These are phyloP conservation scores for Gouania willdenowi DNA, from an alignment of 2,797 vertebrate genomes.

Conservation along the genomic window DNA sequence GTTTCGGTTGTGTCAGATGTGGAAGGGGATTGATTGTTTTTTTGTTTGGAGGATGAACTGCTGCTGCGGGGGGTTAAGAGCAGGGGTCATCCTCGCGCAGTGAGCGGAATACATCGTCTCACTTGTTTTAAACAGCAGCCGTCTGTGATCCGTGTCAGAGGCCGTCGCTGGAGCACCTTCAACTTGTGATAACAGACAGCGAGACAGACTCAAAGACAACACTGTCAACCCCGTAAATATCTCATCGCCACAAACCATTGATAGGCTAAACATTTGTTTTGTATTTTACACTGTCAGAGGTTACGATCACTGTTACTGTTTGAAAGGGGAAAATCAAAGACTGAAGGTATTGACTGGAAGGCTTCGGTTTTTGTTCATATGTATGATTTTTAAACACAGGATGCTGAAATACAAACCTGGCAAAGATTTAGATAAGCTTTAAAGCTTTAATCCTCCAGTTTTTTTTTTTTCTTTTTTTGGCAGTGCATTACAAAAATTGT, in stretches of 20 bases:
- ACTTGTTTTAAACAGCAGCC: slow-evolving; percentile 57
- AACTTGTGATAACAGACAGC: slow-evolving; percentile 54
- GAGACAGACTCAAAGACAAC: slow-evolving; percentile 61
- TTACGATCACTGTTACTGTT: slow-evolving; percentile 40
- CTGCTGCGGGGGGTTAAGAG: slow-evolving; percentile 64
- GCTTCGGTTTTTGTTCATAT: slow-evolving; percentile 49
- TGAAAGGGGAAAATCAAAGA: slow-evolving; percentile 62
- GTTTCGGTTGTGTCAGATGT: slow-evolving; percentile 71
- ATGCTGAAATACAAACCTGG: neutral
- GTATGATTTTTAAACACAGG: slow-evolving; percentile 22
- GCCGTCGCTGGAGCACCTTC: slow-evolving; percentile 45
- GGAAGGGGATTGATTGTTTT: slow-evolving; percentile 76
- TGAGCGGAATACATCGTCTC: slow-evolving; percentile 53
- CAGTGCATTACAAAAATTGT: slow-evolving; percentile 6
- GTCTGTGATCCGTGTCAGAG: slow-evolving; percentile 64
- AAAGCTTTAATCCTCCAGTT: neutral
- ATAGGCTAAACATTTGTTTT: slow-evolving; percentile 71
- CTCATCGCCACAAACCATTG: slow-evolving; percentile 39
- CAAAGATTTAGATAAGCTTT: too few species aligned
- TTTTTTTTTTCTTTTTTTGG: slow-evolving; percentile 1
- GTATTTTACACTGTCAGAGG: slow-evolving; percentile 52
- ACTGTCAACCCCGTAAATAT: slow-evolving; percentile 66
- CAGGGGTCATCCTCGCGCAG: slow-evolving; percentile 65
- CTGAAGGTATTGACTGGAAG: slow-evolving; percentile 42
- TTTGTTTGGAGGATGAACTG: slow-evolving; percentile 73